Evolutionary conservation across 1,140 invertebrate genomes (phyloP).

Genomic region (Cardiocondyla obscurior): DNA sequence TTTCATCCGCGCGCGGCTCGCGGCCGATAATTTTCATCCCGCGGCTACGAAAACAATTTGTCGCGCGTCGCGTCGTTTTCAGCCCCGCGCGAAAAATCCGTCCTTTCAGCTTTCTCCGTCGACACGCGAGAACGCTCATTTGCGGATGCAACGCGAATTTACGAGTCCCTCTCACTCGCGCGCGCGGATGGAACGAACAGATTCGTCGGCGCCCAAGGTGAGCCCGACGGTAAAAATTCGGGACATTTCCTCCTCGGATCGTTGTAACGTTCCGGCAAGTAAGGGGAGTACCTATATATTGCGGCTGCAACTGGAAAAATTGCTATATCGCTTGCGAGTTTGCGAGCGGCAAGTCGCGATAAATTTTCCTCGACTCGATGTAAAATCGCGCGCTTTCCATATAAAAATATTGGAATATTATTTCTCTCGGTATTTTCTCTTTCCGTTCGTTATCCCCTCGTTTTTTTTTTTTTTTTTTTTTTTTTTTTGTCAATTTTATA

Average conservation of each 20-base stretch:
- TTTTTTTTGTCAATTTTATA: neutral
- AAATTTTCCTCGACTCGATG: slow-evolving; percentile 5
- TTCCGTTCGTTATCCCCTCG: neutral
- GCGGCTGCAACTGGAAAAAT: slow-evolving; percentile 10
- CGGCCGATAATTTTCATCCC: slow-evolving; percentile 33
- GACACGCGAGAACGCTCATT: slow-evolving; percentile 21
- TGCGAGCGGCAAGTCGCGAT: slow-evolving; percentile 5
- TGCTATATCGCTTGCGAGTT: slow-evolving; percentile 21
- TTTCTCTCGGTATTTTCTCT: neutral
- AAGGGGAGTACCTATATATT: slow-evolving; percentile 15
- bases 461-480: neutral
- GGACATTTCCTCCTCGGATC: slow-evolving; percentile 2
- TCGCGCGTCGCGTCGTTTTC: slow-evolving; percentile 17
- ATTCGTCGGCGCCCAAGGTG: neutral
- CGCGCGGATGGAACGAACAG: neutral
- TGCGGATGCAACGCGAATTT: slow-evolving; percentile 33
- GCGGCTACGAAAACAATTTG: slow-evolving; percentile 38
- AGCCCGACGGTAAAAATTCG: neutral
- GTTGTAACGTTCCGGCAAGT: neutral
- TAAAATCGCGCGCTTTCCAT: neutral
- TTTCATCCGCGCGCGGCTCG: slow-evolving; percentile 9
- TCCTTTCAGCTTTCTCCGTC: neutral
- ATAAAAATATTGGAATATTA: slow-evolving; percentile 23
- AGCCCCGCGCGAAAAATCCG: neutral
- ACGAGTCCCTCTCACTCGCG: slow-evolving; percentile 9